A percentile compares a stretch with the other conserved stretches of the same genome.
Conservation (phyloP, 2,113 vertebrate genomes). For the Saccopteryx leptura region DNA sequence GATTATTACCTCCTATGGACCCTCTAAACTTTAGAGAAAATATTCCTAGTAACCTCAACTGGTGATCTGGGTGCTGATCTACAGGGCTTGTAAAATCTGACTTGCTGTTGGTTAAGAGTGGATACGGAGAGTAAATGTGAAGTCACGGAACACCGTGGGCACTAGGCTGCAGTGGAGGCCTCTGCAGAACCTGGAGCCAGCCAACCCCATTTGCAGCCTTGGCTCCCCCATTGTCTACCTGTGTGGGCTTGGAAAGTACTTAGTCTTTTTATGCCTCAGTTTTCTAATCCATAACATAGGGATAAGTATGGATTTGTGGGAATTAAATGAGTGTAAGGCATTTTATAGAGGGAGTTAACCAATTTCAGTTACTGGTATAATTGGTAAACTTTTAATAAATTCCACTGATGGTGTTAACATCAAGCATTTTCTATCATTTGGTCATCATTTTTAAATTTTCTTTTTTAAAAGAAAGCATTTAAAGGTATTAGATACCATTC, state of each 20-base stretch:
- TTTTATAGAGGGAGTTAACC: not conserved
- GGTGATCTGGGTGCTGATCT: not conserved
- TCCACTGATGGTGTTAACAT: not conserved
- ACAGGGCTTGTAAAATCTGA: not conserved
- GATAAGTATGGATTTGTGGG: not conserved
- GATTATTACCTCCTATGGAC: not conserved
- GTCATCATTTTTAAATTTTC: not conserved
- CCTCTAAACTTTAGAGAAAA: slow-evolving; percentile 62
- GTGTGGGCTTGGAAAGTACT: not conserved
- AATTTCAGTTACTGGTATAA: not conserved
- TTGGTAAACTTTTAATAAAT: not conserved
- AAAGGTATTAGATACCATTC: not conserved
- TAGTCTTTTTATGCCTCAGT: not conserved
- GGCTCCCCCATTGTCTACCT: not conserved
- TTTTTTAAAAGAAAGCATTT: not conserved
- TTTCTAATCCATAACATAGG: slow-evolving; percentile 13
- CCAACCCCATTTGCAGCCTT: not conserved
- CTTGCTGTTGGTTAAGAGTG: slow-evolving; percentile 4
- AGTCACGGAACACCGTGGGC: not conserved
- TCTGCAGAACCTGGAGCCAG: not conserved
- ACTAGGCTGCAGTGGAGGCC: rapidly evolving
- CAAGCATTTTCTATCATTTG: not conserved
- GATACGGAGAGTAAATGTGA: not conserved
- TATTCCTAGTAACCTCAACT: slow-evolving; percentile 31
- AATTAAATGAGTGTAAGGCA: not conserved